Percentiles rank a stretch among this genome's conserved stretches.
Conservation (phyloP, 2,888 invertebrate species). For the Stramonita haemastoma region DNA sequence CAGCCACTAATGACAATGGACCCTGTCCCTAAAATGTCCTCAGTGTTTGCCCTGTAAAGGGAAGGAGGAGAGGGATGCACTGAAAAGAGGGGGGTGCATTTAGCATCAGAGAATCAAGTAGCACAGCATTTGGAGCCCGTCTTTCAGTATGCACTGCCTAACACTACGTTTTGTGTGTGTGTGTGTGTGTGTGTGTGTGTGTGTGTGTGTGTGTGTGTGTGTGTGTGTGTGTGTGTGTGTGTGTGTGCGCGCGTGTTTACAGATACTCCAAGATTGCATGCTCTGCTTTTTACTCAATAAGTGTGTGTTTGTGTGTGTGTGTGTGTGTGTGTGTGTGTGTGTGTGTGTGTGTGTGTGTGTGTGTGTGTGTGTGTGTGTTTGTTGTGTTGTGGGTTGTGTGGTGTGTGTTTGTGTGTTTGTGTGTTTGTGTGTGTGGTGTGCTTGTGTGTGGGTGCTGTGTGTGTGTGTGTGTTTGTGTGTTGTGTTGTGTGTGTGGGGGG, state of each 20-base stretch:
- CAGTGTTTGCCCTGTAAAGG: neutral
- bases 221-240: neutral
- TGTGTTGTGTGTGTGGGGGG: neutral
- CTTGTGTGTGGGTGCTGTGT: too few species aligned
- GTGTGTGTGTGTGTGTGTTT: neutral
- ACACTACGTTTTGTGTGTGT: neutral
- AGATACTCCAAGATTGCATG: too few species aligned
- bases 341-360: neutral
- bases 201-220: neutral
- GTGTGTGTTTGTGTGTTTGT: neutral
- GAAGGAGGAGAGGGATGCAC: neutral
- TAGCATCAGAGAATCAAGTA: too few species aligned
- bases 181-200: slow-evolving; percentile 1
- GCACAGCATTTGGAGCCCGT: too few species aligned
- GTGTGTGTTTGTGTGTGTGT: neutral
- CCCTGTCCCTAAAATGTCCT: too few species aligned
- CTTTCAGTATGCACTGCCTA: too few species aligned
- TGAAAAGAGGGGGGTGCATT: too few species aligned
- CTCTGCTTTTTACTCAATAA: too few species aligned
- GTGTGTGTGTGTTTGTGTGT: too few species aligned
- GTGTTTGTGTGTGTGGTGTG: slow-evolving; percentile 6
- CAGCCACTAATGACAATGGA: neutral
- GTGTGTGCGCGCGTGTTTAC: neutral
- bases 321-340: slow-evolving; percentile 1
- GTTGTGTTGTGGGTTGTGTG: too few species aligned